Evolutionary conservation across 2,797 vertebrate species (phyloP).

Genomic region (Coregonus suidteri): DNA sequence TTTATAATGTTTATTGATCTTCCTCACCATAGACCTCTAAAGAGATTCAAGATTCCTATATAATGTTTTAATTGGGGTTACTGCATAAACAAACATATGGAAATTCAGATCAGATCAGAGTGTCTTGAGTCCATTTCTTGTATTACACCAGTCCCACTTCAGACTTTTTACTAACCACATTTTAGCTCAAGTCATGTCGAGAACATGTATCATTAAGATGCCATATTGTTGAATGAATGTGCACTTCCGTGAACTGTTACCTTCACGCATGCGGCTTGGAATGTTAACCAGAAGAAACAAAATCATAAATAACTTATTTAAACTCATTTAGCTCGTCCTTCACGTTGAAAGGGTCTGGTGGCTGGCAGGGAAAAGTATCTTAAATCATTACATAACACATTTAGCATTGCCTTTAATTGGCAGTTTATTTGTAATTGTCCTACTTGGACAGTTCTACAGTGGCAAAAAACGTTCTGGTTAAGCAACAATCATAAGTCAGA

Average conservation of each 20-base stretch:
- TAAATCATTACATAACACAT: slow-evolving; percentile 16
- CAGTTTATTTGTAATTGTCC: not conserved
- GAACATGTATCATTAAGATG: too few relatives aligned
- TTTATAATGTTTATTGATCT: not conserved
- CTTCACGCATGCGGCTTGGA: too few relatives aligned
- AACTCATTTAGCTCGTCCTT: not conserved
- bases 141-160: not conserved
- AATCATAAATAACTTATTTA: not conserved
- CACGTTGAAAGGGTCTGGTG: not conserved
- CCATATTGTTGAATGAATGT: too few relatives aligned
- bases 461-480: not conserved
- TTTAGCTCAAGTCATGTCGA: too few relatives aligned
- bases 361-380: not conserved
- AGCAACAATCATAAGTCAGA: not conserved
- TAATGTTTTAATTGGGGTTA: not conserved
- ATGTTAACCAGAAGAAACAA: not conserved
- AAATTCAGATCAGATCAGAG: not conserved
- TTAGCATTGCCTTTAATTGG: not conserved
- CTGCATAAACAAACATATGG: not conserved
- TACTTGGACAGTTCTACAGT: not conserved
- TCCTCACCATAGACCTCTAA: not conserved
- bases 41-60: not conserved
- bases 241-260: too few relatives aligned
- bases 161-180: not conserved
- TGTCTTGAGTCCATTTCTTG: not conserved